Conservation (phyloP, 1,140 invertebrate species). For the Vanessa atalanta region DNA sequence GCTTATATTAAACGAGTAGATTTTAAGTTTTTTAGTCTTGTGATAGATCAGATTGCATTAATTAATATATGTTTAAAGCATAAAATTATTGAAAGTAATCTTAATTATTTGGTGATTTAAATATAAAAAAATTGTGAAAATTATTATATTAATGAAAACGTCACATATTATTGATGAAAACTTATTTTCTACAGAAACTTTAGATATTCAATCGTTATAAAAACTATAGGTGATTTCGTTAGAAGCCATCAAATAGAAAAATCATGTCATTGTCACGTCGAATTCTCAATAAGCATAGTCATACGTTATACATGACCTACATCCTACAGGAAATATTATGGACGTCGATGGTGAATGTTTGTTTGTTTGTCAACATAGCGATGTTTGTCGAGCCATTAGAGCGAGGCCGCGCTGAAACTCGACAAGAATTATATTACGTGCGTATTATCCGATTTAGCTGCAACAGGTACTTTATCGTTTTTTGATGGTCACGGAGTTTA, state of each 20-base stretch:
- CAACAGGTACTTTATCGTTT: background rate
- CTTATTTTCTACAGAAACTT: too few species aligned
- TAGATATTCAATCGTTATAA: too few species aligned
- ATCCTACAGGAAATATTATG: conserved; percentile 49
- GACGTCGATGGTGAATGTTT: conserved; percentile 48
- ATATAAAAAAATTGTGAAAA: too few species aligned
- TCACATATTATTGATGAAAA: too few species aligned
- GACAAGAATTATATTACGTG: conserved; percentile 44
- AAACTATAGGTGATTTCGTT: too few species aligned
- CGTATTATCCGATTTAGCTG: conserved; percentile 39
- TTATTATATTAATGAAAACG: too few species aligned
- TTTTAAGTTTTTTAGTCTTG: conserved; percentile 14
- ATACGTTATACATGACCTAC: conserved; percentile 49
- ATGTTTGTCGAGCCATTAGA: conserved; percentile 73
- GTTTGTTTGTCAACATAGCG: conserved; percentile 68
- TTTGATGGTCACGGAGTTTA: background rate
- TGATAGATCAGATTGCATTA: conserved; percentile 11
- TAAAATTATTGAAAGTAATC: background rate
- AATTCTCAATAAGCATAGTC: background rate
- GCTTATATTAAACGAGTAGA: background rate
- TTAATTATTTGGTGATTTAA: too few species aligned
- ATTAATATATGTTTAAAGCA: background rate
- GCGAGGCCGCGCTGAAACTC: conserved; percentile 53
- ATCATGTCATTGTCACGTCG: background rate
- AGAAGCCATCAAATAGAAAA: background rate